phyloP scores from a whole-genome alignment of 2,888 invertebrate species.

The Lissonota sp. region DNA sequence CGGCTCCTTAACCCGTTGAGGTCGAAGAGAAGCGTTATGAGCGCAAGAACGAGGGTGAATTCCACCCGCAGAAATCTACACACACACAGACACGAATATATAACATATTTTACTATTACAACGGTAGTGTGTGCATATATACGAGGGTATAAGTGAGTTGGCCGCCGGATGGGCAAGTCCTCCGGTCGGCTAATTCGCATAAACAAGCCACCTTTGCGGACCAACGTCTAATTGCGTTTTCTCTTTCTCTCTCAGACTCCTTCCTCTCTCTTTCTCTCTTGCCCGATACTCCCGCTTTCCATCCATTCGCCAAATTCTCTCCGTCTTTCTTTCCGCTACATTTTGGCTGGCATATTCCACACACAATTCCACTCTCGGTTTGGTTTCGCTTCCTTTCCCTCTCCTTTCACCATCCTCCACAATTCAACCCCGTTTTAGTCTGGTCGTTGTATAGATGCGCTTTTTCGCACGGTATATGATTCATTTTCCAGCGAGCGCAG shows the following conservation, averaged over 20 bases:
- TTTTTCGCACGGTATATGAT: too few species aligned
- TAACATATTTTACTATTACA: slow-evolving; percentile 26
- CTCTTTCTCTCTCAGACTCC: slow-evolving; percentile 52
- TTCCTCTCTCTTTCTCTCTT: slow-evolving; percentile 27
- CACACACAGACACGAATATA: slow-evolving; percentile 7
- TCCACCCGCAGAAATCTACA: slow-evolving; percentile 2
- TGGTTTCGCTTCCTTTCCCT: slow-evolving; percentile 9
- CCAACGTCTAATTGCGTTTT: slow-evolving; percentile 71
- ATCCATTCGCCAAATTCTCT: slow-evolving; percentile 46
- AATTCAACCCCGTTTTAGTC: slow-evolving; percentile 5
- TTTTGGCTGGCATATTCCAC: slow-evolving; percentile 45
- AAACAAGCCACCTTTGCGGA: slow-evolving; percentile 70
- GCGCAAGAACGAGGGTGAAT: slow-evolving; percentile 14
- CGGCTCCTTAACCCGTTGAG: slow-evolving; percentile 35
- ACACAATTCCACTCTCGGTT: slow-evolving; percentile 24
- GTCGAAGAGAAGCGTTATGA: slow-evolving; percentile 26
- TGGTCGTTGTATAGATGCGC: neutral
- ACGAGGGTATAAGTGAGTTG: slow-evolving; percentile 28
- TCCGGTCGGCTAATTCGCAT: slow-evolving; percentile 68
- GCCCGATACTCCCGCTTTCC: slow-evolving; percentile 14
- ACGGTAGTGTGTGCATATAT: neutral
- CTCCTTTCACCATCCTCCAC: neutral
- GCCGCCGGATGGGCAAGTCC: slow-evolving; percentile 53
- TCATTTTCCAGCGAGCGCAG: too few species aligned
- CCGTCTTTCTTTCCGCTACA: slow-evolving; percentile 30